Evolutionary conservation across 2,797 vertebrate genomes (phyloP), one percentile per base, ranked within the genome.

Genomic region (Sebastes cheni): DNA sequence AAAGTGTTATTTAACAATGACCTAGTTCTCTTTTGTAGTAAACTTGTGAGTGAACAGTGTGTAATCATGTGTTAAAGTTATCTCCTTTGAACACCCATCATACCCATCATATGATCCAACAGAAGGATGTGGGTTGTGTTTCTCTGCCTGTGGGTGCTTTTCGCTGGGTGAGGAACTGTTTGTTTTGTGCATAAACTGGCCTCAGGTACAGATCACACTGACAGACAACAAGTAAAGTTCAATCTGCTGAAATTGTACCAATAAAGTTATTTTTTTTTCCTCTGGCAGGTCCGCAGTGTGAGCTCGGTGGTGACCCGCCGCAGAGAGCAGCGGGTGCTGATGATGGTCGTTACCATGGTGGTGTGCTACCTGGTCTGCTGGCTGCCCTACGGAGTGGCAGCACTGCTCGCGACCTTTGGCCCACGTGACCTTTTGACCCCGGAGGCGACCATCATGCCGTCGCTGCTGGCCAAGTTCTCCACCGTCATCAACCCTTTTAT

Each of bases 361-460:
- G 74, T 91, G 66, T 96, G 96, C 79, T 97, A 96, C 90, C 92
- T 97, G 77, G 85, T 97, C 34, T 97, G 96, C 93, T 97, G 96
- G 96, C 82, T 97, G 81, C 96, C 95, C 0, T 97, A 96, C 1
- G 96, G 95, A 0, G 91, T 96, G 20, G 94, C 91, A 59, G 96
- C 96, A 0, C 94, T 97, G 77, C 76, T 92, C 13, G 88, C 96
- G 1, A 95, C 95, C 0, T 96, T 97, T 2, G 96, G 96, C 20
- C 93, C 88, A 5, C 88, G 59, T 0, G 94, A 95, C 20, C 71
- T 96, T 23, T 73, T 96, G 80, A 93, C 90, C 2, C 94, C 96
- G 0, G 89, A 93, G 73, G 95, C 94, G 3, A 97, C 94, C 89
- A 91, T 96, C 83, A 79, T 95, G 50, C 97, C 97, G 1, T 96